A percentile compares a stretch with the other conserved stretches of the same genome.
phyloP scores from a whole-genome alignment of 2,113 vertebrate genomes.

The Gambusia holbrooki region DNA sequence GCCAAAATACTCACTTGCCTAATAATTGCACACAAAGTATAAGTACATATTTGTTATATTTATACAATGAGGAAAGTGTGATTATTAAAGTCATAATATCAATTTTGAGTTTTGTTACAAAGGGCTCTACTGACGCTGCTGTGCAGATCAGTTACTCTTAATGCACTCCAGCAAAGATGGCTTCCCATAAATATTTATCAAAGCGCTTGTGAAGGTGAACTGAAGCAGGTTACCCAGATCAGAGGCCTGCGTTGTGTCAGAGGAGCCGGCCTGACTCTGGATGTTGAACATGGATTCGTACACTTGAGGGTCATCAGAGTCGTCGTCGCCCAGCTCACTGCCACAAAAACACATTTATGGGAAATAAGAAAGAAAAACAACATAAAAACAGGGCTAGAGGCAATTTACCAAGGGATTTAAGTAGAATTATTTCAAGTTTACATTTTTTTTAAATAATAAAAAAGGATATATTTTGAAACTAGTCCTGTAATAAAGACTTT shows the following conservation, averaged over 20 bases:
- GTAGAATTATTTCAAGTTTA: not conserved
- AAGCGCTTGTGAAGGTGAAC: not conserved
- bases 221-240: constrained; percentile 77
- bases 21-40: too few species aligned
- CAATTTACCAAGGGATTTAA: not conserved
- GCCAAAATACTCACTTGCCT: too few species aligned
- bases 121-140: not conserved
- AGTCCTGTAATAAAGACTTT: too few species aligned
- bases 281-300: constrained; percentile 98
- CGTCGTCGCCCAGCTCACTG: constrained; percentile 76
- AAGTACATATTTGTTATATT: too few species aligned
- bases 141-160: not conserved
- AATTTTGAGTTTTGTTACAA: not conserved
- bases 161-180: not conserved
- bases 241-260: constrained; percentile 47
- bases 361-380: not conserved
- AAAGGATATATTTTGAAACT: too few species aligned
- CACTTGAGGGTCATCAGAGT: constrained; percentile 84
- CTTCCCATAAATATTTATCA: not conserved
- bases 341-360: constrained; percentile 1
- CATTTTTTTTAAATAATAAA: not conserved
- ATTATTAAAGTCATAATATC: too few species aligned
- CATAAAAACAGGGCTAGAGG: not conserved
- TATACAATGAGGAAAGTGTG: too few species aligned
- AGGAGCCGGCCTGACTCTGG: constrained; percentile 80